phyloP scores from a whole-genome alignment of 2,113 vertebrate genomes.

The Mesitornis unicolor region DNA sequence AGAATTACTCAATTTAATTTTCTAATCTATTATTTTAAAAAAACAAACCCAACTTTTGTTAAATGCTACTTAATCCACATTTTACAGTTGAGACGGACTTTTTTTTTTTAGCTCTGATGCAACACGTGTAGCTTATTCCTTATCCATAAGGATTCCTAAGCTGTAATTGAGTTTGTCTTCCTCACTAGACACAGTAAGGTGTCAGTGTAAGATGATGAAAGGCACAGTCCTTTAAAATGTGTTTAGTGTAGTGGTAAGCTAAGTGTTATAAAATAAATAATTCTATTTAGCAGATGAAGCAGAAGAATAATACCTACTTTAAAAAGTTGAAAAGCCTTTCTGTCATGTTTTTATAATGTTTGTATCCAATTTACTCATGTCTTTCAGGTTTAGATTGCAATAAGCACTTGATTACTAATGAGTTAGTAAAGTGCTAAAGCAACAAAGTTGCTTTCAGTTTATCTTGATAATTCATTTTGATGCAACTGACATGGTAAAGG shows the following conservation, averaged over 20 bases:
- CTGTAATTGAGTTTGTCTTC: neutral
- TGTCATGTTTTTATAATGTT: neutral
- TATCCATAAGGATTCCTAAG: neutral
- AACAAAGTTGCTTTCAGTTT: neutral
- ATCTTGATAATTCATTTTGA: too few species aligned
- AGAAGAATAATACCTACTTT: neutral
- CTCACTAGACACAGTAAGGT: neutral
- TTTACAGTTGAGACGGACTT: neutral
- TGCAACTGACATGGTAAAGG: too few species aligned
- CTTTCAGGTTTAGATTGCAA: neutral
- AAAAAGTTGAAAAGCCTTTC: neutral
- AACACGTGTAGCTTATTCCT: neutral
- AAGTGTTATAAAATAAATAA: neutral
- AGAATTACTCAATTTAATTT: neutral
- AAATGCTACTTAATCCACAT: neutral
- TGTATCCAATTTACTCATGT: neutral
- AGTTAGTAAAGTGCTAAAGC: neutral
- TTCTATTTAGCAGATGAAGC: neutral
- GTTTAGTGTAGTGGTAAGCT: neutral
- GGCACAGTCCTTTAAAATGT: neutral
- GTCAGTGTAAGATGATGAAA: neutral
- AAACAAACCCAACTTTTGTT: neutral
- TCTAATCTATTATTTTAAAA: neutral
- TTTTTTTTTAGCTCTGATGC: neutral
- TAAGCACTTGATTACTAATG: neutral